These are phyloP conservation scores for Lithophane semibrunnea DNA, from an alignment of 2,888 invertebrate genomes.

Conservation along the genomic window DNA sequence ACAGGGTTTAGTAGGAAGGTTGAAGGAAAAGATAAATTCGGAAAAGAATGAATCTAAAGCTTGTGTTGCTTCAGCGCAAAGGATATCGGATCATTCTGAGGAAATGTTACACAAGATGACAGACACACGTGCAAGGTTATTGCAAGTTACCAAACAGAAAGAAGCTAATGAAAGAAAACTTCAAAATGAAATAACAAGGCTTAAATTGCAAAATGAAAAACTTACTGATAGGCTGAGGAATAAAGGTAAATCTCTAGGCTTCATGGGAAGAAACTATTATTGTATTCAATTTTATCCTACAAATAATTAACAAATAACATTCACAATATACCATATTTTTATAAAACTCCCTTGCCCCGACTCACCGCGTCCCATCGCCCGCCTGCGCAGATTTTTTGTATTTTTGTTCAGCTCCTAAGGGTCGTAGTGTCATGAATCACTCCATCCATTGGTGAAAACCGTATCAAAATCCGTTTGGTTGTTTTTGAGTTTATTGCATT, in stretches of 20 bases:
- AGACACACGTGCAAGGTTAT: conserved; percentile 78
- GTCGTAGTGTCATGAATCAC: too few species aligned
- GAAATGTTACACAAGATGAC: conserved; percentile 78
- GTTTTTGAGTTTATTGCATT: too few species aligned
- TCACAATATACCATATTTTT: too few species aligned
- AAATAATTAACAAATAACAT: too few species aligned
- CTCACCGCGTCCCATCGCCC: too few species aligned
- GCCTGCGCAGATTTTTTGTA: too few species aligned
- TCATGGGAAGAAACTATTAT: background rate
- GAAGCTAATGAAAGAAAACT: conserved; percentile 79
- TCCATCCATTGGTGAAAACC: too few species aligned
- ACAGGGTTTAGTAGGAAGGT: conserved; percentile 75
- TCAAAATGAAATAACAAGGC: conserved; percentile 81
- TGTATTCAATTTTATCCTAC: background rate
- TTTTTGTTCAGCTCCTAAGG: too few species aligned
- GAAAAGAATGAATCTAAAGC: conserved; percentile 86
- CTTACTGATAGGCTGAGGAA: conserved; percentile 79
- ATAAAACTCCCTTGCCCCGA: too few species aligned
- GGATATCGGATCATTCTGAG: conserved; percentile 84
- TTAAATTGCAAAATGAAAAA: conserved; percentile 84
- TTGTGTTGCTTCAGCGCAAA: conserved; percentile 85
- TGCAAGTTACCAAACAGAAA: conserved; percentile 83
- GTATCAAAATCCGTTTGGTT: too few species aligned
- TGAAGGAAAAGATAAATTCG: conserved; percentile 78
- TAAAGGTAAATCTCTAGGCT: conserved; percentile 75